Evolutionary conservation across 2,797 vertebrate genomes (phyloP).

Genomic region (Rallus crepitans): DNA sequence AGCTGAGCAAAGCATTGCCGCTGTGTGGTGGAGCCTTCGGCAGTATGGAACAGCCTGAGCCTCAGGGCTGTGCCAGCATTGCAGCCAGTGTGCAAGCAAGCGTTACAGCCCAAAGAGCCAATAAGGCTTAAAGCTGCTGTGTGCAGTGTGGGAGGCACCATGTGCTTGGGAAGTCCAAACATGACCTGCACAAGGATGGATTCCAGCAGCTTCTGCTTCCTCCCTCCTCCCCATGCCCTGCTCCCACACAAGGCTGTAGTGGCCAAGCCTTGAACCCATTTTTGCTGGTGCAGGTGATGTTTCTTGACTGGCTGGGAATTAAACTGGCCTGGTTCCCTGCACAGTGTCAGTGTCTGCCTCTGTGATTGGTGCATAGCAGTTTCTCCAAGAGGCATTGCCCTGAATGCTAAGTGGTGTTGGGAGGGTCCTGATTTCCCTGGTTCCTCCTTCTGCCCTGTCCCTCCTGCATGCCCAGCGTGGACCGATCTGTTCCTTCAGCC

Average conservation of each 20-base stretch:
- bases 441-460: not conserved
- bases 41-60: not conserved
- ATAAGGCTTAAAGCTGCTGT: not conserved
- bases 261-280: not conserved
- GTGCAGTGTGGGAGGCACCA: not conserved
- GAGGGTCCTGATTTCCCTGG: not conserved
- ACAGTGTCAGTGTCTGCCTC: not conserved
- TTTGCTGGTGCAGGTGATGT: not conserved
- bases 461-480: not conserved
- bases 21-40: not conserved
- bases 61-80: not conserved
- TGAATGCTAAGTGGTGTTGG: accelerated
- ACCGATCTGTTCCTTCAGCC: not conserved
- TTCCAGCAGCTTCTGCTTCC: not conserved
- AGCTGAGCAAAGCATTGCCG: not conserved
- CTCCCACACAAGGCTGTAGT: not conserved
- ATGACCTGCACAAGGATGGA: not conserved
- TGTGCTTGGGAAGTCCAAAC: not conserved
- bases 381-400: not conserved
- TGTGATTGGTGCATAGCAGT: not conserved
- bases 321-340: not conserved
- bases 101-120: not conserved
- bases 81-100: not conserved
- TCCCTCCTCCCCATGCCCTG: not conserved
- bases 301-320: not conserved